These are phyloP conservation scores for Corydoras sp. DNA, from an alignment of 2,113 vertebrate genomes.

Conservation along the genomic window DNA sequence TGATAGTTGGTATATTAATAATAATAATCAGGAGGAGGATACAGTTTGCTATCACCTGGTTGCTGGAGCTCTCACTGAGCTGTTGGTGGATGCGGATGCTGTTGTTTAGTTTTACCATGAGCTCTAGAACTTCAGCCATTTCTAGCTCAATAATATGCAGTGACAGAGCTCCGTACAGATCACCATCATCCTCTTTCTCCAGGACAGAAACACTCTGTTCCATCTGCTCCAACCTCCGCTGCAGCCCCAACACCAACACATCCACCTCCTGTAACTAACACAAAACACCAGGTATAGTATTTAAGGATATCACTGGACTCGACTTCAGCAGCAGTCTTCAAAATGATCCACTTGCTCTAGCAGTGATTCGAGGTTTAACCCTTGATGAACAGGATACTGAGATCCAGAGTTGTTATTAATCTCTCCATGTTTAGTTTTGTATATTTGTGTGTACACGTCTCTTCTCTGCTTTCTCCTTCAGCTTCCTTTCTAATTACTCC, in stretches of 20 bases:
- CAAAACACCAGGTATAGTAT: neutral
- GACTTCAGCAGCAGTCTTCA: no score
- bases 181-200: conserved; percentile 58
- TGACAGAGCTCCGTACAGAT: conserved; percentile 56
- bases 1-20: no score
- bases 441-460: no score
- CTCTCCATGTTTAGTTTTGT: no score
- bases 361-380: no score
- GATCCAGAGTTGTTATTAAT: no score
- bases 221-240: conserved; percentile 54
- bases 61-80: neutral
- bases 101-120: conserved; percentile 55
- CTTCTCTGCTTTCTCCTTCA: no score
- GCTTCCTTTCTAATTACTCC: no score
- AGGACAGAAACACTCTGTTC: conserved; percentile 43
- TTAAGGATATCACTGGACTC: no score
- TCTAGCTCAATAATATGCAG: conserved; percentile 62
- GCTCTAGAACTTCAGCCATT: conserved; percentile 48
- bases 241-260: conserved; percentile 53
- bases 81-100: conserved; percentile 22
- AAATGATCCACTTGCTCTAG: no score
- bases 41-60: conserved; percentile 44
- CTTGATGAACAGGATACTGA: no score
- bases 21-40: neutral
- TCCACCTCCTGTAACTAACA: conserved; percentile 49